Conservation (phyloP, 1,140 invertebrate species). For the Trigoniulus corallinus region DNA sequence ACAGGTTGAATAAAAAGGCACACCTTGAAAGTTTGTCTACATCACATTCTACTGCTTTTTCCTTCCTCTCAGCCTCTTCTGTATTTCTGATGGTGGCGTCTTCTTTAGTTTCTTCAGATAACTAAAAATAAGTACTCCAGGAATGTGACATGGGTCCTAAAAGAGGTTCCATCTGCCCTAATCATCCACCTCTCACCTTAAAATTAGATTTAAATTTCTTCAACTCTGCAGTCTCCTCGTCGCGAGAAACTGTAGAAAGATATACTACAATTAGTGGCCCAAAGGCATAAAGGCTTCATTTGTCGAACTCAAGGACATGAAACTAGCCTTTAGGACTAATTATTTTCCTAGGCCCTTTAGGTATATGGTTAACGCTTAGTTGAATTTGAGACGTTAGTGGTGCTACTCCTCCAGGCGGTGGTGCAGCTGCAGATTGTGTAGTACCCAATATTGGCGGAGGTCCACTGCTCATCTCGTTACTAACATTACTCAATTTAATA, state of each 20-base stretch:
- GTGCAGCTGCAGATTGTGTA: too few relatives aligned
- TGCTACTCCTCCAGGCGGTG: too few relatives aligned
- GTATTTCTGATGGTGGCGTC: background rate
- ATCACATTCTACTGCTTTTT: constrained; percentile 6
- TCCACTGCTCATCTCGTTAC: too few relatives aligned
- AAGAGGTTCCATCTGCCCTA: too few relatives aligned
- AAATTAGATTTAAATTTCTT: constrained; percentile 41
- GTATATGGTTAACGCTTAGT: background rate
- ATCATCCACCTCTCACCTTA: too few relatives aligned
- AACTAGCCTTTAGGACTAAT: constrained; percentile 2
- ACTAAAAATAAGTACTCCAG: too few relatives aligned
- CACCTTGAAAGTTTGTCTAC: constrained; percentile 6
- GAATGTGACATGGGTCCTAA: too few relatives aligned
- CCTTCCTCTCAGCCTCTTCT: constrained; percentile 6
- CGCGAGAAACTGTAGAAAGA: constrained; percentile 17
- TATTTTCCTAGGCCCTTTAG: constrained; percentile 4
- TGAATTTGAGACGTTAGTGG: background rate
- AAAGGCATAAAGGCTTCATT: too few relatives aligned
- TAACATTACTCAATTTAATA: too few relatives aligned
- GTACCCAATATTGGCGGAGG: too few relatives aligned
- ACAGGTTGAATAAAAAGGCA: background rate
- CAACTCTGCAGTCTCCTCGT: constrained; percentile 35
- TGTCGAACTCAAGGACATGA: too few relatives aligned
- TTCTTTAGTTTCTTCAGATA: too few relatives aligned
- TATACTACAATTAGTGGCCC: background rate